Base-by-base conservation (phyloP, 2,888 invertebrate species). In the Adela reaumurella region DNA sequence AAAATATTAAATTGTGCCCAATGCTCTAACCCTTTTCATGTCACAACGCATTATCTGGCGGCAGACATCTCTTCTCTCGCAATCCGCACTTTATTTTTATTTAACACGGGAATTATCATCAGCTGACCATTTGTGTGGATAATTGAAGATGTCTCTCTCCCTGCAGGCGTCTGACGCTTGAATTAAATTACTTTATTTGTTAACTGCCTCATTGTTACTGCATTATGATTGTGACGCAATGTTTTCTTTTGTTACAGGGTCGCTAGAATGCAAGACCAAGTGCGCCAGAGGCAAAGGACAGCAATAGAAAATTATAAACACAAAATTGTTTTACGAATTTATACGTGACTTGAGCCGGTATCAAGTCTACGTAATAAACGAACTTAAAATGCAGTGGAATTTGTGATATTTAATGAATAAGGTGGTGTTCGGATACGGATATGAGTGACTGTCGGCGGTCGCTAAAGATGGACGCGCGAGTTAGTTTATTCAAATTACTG, bases 251-350 rank as follows among this genome's bases (percentile, higher is more conserved):
- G 64, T 68, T 63, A 17, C 76, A 77, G 76, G 67, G 73, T 64
- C 63, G 64, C 60, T 69, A 76, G 68, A 65, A 77, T 78, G 77
- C 67, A 61, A 68, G 62, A 64, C 53, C 61, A 64, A 54, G 64
- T 63, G 59, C 62, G 63, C 59, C 63, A 64, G 54, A 64, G 64
- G 59, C 62, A 63, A 55, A 64, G 64, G 52, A 62, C 68, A 62
- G 67, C 68, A 54, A 67, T 69, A 62, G 71, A 73, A 35, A 74
- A 76, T 61, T 74, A 73, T 61, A 74, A 74, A 60, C 74, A 74
- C 55, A 76, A 73, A 68, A 58, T 62, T 56, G 65, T 57, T 52
- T 59, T 57, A 53, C 50, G 52, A 52, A 49, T 46, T 46, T 46
- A 42, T 17, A 8, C 43, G 46, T 49, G 20, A 48, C 45, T 47